phyloP scores from a whole-genome alignment of 2,888 invertebrate genomes.

The Aphidius colemani region DNA sequence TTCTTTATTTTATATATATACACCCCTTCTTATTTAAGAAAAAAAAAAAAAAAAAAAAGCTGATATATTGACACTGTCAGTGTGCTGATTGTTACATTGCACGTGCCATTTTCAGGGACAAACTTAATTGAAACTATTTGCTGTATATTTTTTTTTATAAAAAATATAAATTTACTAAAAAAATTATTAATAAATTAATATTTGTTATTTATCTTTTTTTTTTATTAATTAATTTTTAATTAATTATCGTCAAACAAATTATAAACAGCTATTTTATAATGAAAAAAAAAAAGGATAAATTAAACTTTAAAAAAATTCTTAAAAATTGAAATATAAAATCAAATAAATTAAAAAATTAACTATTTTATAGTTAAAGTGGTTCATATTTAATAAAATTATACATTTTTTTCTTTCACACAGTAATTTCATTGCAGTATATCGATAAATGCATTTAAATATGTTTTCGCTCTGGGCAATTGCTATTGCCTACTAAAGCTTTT shows the following conservation, averaged over 20 bases:
- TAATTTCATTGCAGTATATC: too few species aligned
- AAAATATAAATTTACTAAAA: neutral
- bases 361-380: too few species aligned
- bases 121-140: conserved; percentile 32
- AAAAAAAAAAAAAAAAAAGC: neutral
- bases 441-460: too few species aligned
- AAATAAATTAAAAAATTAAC: too few species aligned
- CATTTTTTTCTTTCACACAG: too few species aligned
- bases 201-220: too few species aligned
- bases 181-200: neutral
- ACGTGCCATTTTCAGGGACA: conserved; percentile 32
- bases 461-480: too few species aligned
- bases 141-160: conserved; percentile 5
- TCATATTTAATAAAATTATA: too few species aligned
- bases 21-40: too few species aligned
- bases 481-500: too few species aligned
- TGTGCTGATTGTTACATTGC: conserved; percentile 3
- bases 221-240: too few species aligned
- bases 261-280: neutral
- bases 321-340: neutral
- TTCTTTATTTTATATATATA: neutral
- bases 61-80: neutral
- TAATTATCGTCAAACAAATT: neutral
- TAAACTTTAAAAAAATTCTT: neutral
- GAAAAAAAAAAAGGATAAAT: neutral